Evolutionary conservation across 2,797 vertebrate genomes (phyloP).

Genomic region (Emys orbicularis): DNA sequence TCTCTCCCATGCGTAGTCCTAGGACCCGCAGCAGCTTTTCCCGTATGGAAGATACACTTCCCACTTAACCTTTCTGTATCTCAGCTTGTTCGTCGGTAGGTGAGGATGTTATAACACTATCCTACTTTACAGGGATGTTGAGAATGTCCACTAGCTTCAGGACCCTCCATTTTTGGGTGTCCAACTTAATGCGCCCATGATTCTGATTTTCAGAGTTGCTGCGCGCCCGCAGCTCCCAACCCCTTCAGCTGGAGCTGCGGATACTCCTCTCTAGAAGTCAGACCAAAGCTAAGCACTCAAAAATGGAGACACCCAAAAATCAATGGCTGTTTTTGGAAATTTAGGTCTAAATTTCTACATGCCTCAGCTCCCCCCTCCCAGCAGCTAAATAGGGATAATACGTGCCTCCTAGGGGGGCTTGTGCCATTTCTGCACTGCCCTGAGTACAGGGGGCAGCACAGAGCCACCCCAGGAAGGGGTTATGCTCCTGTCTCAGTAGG

Average conservation of each 20-base stretch:
- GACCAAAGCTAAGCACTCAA: background rate
- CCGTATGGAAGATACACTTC: background rate
- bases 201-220: background rate
- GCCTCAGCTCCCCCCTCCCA: background rate
- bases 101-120: background rate
- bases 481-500: background rate
- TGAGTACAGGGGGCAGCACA: background rate
- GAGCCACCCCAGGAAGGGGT: background rate
- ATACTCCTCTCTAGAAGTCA: background rate
- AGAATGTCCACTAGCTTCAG: background rate
- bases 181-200: background rate
- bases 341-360: fast-evolving
- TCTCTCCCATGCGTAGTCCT: background rate
- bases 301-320: background rate
- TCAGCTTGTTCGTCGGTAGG: background rate
- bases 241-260: background rate
- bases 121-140: background rate
- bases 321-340: fast-evolving
- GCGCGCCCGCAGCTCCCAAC: background rate
- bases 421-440: background rate
- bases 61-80: background rate
- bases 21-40: background rate
- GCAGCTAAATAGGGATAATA: background rate
- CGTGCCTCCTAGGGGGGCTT: background rate
- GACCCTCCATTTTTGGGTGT: fast-evolving